Base-by-base conservation (phyloP, 2,797 vertebrate species). In the Peromyscus aztecus region DNA sequence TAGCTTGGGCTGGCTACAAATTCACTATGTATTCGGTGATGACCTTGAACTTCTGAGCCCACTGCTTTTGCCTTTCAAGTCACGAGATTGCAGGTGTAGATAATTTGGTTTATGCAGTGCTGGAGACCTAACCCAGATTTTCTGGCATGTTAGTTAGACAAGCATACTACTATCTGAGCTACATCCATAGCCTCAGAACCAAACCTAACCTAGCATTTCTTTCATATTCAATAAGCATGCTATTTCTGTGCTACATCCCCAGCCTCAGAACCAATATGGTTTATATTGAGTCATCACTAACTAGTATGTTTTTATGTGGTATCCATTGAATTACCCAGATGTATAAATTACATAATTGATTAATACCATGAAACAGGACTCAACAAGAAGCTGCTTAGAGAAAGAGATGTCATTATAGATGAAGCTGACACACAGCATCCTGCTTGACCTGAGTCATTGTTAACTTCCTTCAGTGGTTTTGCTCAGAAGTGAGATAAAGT, bases 401-500 rank as follows among this genome's bases (percentile, higher is more conserved):
- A 89, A 55, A 80, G n/a, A 0, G 0, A 69, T 73, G 2, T 75
- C 49, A 29, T 27, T 71, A 43, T 12, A 88, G 16, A 52, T 63
- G 46, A 94, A 95, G 67, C 13, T n/a, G 10, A 59, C 71, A 52
- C 4, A 40, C 40, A 77, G 31, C 3, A 16, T 94, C 19, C 6
- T 43, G 12, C 21, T 86, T 80, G 49, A 76, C 23, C 19, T 27
- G 84, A 89, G 34, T 87, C 17, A 17, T 73, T 77, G 46, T 91
- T 92, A 80, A 80, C 89, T 27, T 31, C 17, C 4, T 1, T 84
- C 61, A 11, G 23, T 76, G 12, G 0, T 7, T 73, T 86, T 34
- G 46, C 40, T 80, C 13, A 65, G 46, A 92, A 46, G 10, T 89
- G 21, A 94, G 43, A 49, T 17, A 80, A 89, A 97, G 76, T 71